Base-by-base conservation (phyloP, 2,888 invertebrate species). In the Teleiodes luculella region DNA sequence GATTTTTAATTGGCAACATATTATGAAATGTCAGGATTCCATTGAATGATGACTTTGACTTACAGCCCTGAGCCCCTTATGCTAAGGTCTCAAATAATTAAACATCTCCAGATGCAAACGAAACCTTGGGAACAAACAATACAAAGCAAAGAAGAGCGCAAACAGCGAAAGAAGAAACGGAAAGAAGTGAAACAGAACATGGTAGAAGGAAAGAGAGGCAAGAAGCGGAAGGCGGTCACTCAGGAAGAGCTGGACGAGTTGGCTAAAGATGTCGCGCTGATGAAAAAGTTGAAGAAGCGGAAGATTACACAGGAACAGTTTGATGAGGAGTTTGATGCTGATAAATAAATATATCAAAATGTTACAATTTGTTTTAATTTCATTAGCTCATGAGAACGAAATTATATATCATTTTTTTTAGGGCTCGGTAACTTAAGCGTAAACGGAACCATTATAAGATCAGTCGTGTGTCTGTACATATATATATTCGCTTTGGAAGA, bases 261-360 rank as follows among this genome's bases (percentile, higher is more conserved):
- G 47, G 94, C 94, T 6, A 93, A 92, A 53, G 97, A 98, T 74
- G 93, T 96, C 48, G 92, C 95, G 5, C 86, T 97, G 20, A 92
- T 97, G 57, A 98, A 97, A 76, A 96, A 95, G 68, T 84, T 96
- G 0, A 97, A 97, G 76, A 95, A 93, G 69, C 94, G 95, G 65
- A 97, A 97, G 78, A 94, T 94, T 28, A 90, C 90, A 0, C 86
- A 93, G 52, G 92, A 93, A 60, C 92, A 94, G 65, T 94, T 92
- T 65, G 92, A 94, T 61, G 84, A 92, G 63, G 87, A 91, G 61
- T 93, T 94, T 74, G 92, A 92, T 56, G 72, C 79, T 4, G 75
- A 80, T 14, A 72, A 82, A 70, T 79, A 75, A 73, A 70, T 31
- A 31, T 6, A 5, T 8, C 8, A 33, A 11, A 33, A 11, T 41